Percentiles rank a stretch among this genome's conserved stretches.
Conservation (phyloP, 2,888 invertebrate genomes). For the Thereva nobilitata region DNA sequence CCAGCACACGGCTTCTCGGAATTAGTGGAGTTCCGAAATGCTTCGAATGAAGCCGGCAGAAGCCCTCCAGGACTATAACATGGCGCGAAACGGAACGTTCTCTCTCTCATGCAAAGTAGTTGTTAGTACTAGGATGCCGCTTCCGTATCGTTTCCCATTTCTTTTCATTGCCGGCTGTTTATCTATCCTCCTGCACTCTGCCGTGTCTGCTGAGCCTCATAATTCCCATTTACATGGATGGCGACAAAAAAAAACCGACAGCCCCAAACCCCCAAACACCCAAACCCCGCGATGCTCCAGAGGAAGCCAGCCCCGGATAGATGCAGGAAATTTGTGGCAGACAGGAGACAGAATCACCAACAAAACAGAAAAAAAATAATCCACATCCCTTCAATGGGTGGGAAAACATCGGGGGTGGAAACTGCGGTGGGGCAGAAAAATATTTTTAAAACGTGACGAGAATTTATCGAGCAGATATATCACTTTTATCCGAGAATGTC, state of each 20-base stretch:
- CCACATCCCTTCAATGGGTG: slow-evolving; percentile 2
- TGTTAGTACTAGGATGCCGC: slow-evolving; percentile 17
- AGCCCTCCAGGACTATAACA: slow-evolving; percentile 4
- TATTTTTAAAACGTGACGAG: slow-evolving; percentile 56
- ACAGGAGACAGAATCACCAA: slow-evolving; percentile 35
- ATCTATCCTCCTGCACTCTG: slow-evolving; percentile 28
- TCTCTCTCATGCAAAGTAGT: slow-evolving; percentile 21
- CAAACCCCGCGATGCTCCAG: slow-evolving; percentile 16
- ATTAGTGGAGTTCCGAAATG: too few species aligned
- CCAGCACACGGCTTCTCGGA: too few species aligned
- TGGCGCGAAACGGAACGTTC: slow-evolving; percentile 11
- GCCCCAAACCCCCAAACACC: background rate
- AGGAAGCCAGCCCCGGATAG: slow-evolving; percentile 33
- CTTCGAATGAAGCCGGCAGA: too few species aligned
- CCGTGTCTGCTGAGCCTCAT: slow-evolving; percentile 34
- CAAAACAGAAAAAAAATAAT: slow-evolving; percentile 25
- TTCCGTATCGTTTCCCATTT: slow-evolving; percentile 23
- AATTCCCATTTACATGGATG: slow-evolving; percentile 36
- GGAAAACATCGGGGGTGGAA: background rate
- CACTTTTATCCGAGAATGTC: slow-evolving; percentile 35
- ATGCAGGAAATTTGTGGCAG: slow-evolving; percentile 39
- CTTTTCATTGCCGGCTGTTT: slow-evolving; percentile 33
- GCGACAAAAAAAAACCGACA: slow-evolving; percentile 29
- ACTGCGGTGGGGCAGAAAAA: slow-evolving; percentile 49
- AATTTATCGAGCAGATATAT: slow-evolving; percentile 50